These are phyloP conservation scores for Clarias macrocephalus DNA, from an alignment of 2,113 vertebrate species.

Conservation along the genomic window DNA sequence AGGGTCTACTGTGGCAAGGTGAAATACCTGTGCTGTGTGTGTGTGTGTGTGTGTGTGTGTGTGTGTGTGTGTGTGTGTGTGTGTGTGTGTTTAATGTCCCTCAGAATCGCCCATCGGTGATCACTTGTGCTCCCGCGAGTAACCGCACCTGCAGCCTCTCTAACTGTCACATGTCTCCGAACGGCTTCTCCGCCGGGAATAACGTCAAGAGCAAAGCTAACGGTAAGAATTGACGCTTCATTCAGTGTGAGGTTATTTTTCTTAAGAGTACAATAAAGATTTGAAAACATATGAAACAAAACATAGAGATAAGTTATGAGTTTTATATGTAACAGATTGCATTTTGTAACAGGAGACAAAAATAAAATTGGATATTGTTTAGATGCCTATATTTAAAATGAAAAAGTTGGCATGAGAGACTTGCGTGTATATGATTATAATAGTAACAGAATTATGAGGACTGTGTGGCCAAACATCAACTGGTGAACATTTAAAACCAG, in stretches of 20 bases:
- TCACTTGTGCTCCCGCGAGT: constrained; percentile 89
- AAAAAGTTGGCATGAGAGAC: neutral
- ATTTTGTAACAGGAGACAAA: neutral
- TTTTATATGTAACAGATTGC: neutral
- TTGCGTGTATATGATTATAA: neutral
- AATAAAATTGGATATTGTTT: neutral
- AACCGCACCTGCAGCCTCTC: constrained; percentile 91
- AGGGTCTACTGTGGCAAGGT: neutral
- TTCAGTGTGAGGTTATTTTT: neutral
- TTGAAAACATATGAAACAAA: neutral
- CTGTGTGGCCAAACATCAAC: too few relatives aligned
- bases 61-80: too few relatives aligned
- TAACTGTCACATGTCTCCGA: constrained; percentile 85
- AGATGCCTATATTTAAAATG: too few relatives aligned
- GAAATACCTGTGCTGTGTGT: neutral
- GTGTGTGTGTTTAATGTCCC: constrained; percentile 12
- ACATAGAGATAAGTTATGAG: neutral
- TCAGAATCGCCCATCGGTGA: constrained; percentile 95
- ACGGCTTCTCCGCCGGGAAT: constrained; percentile 74
- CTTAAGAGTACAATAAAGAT: neutral
- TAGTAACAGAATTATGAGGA: too few relatives aligned
- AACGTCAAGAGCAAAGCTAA: constrained; percentile 69
- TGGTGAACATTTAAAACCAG: neutral
- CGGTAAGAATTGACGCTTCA: constrained; percentile 51
- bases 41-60: neutral